Evolutionary conservation across 2,113 vertebrate species (phyloP).

Genomic region (Antechinus stuartii): DNA sequence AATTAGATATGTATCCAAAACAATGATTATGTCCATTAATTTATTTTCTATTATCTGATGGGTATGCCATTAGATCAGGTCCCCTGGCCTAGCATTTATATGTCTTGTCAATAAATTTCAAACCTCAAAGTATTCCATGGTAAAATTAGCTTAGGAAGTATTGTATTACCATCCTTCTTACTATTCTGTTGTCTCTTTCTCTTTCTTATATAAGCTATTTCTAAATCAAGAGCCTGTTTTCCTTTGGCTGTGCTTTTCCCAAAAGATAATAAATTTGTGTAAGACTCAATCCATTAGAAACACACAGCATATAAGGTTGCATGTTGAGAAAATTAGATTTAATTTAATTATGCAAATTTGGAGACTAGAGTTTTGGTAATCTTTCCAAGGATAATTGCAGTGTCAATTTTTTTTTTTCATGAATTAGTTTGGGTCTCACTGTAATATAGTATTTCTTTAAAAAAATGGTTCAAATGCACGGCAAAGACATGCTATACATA

Average conservation of each 20-base stretch:
- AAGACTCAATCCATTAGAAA: background rate
- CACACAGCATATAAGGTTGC: background rate
- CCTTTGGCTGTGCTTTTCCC: background rate
- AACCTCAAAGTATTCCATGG: background rate
- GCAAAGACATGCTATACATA: background rate
- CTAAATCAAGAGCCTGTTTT: background rate
- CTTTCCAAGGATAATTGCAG: background rate
- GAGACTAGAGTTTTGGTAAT: background rate
- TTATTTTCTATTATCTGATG: background rate
- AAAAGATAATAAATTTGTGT: constrained; percentile 12
- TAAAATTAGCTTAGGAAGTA: background rate
- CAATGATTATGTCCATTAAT: background rate
- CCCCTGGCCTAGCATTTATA: background rate
- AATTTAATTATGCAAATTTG: background rate
- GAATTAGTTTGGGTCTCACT: background rate
- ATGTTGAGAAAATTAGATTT: background rate
- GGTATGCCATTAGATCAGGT: background rate
- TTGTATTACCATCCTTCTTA: background rate
- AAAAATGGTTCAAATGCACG: background rate
- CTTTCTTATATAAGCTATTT: background rate
- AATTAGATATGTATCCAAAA: background rate
- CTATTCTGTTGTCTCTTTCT: background rate
- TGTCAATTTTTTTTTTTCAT: background rate
- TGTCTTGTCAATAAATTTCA: background rate
- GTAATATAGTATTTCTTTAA: background rate